These are phyloP conservation scores for Alaudala cheleensis DNA, from an alignment of 2,113 vertebrate species.

Conservation along the genomic window DNA sequence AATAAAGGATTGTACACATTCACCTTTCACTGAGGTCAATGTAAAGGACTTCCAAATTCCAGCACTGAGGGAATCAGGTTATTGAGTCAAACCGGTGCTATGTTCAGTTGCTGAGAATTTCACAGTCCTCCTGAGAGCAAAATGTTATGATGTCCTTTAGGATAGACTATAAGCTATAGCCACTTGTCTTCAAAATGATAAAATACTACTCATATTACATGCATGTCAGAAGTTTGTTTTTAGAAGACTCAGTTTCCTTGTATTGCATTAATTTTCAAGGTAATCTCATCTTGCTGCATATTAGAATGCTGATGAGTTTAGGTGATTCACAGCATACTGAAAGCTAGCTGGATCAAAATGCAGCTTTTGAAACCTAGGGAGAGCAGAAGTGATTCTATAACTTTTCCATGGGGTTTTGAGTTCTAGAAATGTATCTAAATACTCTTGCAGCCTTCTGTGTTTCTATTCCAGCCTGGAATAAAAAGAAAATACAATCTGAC, in stretches of 20 bases:
- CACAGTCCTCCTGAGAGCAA: not conserved
- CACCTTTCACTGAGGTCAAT: not conserved
- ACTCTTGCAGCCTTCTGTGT: not conserved
- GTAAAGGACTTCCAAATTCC: not conserved
- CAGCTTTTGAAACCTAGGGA: not conserved
- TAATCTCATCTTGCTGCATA: not conserved
- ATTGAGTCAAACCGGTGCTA: not conserved
- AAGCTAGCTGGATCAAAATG: not conserved
- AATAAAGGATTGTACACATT: not conserved
- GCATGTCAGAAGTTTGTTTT: not conserved
- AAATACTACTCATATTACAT: not conserved
- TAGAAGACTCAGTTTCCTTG: not conserved
- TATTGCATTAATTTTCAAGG: not conserved
- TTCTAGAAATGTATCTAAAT: not conserved
- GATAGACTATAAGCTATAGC: not conserved
- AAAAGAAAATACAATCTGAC: not conserved
- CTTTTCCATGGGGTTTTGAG: not conserved
- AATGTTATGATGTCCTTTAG: not conserved
- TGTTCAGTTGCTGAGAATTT: not conserved
- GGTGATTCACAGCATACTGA: conserved; percentile 15
- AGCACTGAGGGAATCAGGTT: not conserved
- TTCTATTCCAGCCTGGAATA: not conserved
- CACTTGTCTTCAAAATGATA: not conserved
- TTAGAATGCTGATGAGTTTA: conserved; percentile 36
- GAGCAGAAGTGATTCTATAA: not conserved